phyloP scores from a whole-genome alignment of 1,140 invertebrate species.

The Drosophila mauritiana region DNA sequence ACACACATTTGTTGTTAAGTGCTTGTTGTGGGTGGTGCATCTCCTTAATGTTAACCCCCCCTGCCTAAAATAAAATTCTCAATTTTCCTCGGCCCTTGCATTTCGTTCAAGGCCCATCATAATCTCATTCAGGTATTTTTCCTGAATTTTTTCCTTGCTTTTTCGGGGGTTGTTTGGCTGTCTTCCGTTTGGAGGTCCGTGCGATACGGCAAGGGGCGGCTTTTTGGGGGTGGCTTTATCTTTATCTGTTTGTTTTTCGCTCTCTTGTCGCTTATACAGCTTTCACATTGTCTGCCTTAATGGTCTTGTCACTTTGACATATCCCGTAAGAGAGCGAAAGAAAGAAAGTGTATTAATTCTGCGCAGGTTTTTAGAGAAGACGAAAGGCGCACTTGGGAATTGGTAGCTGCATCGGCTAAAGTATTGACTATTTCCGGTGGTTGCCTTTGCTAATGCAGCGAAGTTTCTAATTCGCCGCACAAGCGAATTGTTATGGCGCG shows the following conservation, averaged over 20 bases:
- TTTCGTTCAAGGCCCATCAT: neutral
- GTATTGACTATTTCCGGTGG: neutral
- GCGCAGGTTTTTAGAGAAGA: constrained; percentile 1
- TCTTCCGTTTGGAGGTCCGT: neutral
- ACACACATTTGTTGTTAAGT: constrained; percentile 4
- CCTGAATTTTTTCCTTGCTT: neutral
- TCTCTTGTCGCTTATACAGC: constrained; percentile 37
- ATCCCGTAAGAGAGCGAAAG: constrained; percentile 14
- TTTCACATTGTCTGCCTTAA: constrained; percentile 35
- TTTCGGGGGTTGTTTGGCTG: constrained; percentile 30
- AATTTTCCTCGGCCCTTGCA: neutral
- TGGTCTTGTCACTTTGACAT: constrained; percentile 63
- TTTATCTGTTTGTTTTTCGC: constrained; percentile 62
- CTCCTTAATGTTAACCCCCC: neutral
- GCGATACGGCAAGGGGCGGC: constrained; percentile 13
- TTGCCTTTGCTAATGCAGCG: neutral
- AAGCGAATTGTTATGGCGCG: neutral
- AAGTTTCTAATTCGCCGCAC: neutral
- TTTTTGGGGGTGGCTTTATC: constrained; percentile 52
- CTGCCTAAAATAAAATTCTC: neutral
- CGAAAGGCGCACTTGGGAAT: neutral
- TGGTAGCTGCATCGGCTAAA: neutral
- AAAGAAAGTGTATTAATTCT: neutral
- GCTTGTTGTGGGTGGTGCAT: constrained; percentile 21
- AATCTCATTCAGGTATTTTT: constrained; percentile 26